A percentile compares a stretch with the other conserved stretches of the same genome.
Conservation (phyloP, 1,140 invertebrate genomes). For the Brachionus paranguensis region DNA sequence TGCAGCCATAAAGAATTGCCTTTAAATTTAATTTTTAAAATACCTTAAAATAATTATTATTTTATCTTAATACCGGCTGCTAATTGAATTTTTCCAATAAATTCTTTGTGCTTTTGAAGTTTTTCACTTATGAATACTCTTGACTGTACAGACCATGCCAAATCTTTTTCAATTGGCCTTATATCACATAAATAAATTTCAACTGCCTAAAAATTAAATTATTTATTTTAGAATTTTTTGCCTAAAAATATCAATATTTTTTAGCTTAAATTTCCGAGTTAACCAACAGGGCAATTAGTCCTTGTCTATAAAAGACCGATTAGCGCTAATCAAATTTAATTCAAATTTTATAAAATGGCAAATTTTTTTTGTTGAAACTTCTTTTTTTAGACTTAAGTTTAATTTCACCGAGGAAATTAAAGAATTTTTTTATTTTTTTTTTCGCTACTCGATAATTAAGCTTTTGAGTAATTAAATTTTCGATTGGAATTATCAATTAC, state of each 20-base stretch:
- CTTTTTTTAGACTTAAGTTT: no score
- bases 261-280: no score
- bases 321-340: no score
- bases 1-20: not conserved
- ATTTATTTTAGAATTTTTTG: not conserved
- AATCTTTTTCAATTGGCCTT: conserved; percentile 22
- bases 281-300: no score
- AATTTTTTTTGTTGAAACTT: no score
- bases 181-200: conserved; percentile 27
- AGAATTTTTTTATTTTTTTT: no score
- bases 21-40: not conserved
- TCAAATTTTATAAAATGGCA: no score
- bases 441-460: no score
- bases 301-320: no score
- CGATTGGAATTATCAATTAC: no score
- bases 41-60: not conserved
- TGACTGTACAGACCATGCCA: conserved; percentile 5
- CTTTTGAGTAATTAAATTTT: no score
- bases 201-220: not conserved
- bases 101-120: conserved; percentile 5
- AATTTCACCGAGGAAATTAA: no score
- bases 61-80: not conserved
- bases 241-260: not conserved
- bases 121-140: not conserved
- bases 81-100: conserved; percentile 36